phyloP scores from a whole-genome alignment of 2,797 vertebrate genomes.

The Phalanger gymnotis region DNA sequence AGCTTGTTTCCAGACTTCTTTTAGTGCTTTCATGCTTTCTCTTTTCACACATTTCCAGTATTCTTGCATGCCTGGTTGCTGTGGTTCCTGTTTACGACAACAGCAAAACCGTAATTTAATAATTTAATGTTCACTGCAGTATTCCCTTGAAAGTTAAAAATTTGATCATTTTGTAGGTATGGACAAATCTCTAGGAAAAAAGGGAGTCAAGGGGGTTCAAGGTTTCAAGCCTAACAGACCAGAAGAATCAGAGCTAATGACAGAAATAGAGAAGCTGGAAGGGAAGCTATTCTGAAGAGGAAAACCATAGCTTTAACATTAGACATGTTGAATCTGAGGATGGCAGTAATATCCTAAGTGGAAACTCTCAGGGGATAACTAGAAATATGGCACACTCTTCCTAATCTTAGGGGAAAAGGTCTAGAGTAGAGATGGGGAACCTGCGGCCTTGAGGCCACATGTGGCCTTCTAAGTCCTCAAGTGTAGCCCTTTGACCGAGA shows the following conservation, averaged over 20 bases:
- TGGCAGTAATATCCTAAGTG: neutral
- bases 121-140: neutral
- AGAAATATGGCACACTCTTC: neutral
- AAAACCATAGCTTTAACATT: neutral
- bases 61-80: slow-evolving; percentile 90
- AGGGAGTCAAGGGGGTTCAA: neutral
- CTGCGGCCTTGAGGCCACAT: too few relatives aligned
- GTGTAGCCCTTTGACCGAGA: too few relatives aligned
- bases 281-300: neutral
- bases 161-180: neutral
- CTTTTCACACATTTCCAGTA: slow-evolving; percentile 98
- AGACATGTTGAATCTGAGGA: neutral
- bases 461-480: too few relatives aligned
- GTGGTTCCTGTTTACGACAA: slow-evolving; percentile 88
- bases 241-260: neutral
- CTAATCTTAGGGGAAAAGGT: neutral
- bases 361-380: neutral
- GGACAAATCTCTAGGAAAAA: neutral
- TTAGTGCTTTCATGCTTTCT: slow-evolving; percentile 94
- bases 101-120: neutral
- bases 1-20: slow-evolving; percentile 90
- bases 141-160: slow-evolving; percentile 41
- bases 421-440: too few relatives aligned
- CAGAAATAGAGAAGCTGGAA: neutral
- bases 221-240: neutral